Conservation (phyloP, 1,140 invertebrate species). For the Nebria ingens region DNA sequence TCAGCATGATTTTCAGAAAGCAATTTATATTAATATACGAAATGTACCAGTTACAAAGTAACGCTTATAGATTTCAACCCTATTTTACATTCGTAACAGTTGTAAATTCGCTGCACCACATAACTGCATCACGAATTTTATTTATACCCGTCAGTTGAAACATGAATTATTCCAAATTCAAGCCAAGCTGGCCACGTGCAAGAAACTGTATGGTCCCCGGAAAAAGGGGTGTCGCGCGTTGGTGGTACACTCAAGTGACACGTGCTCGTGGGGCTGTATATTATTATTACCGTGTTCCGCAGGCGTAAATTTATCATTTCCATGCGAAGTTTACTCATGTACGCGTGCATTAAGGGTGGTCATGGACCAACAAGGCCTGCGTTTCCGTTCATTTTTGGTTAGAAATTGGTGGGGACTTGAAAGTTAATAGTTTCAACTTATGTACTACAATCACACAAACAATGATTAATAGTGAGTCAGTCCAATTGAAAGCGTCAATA, state of each 20-base stretch:
- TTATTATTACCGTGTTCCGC: slow-evolving; percentile 2
- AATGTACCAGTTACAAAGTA: too few species aligned
- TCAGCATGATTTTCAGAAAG: too few species aligned
- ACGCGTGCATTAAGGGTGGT: background rate
- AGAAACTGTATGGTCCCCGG: background rate
- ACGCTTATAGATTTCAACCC: too few species aligned
- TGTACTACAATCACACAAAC: too few species aligned
- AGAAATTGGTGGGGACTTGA: too few species aligned
- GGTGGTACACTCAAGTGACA: background rate
- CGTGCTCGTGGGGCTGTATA: background rate
- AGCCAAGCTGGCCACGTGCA: background rate
- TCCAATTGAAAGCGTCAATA: too few species aligned
- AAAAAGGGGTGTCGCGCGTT: background rate
- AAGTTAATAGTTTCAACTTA: too few species aligned
- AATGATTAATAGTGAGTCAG: too few species aligned
- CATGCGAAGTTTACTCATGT: background rate
- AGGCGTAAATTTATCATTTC: slow-evolving; percentile 2
- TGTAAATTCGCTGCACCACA: slow-evolving; percentile 1
- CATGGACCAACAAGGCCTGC: background rate
- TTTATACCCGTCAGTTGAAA: background rate
- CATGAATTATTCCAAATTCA: slow-evolving; percentile 2
- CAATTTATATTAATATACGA: too few species aligned
- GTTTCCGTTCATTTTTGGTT: background rate
- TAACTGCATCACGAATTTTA: slow-evolving; percentile 6
- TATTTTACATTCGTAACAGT: background rate